Conservation (phyloP, 2,797 vertebrate genomes). For the Danio tinwini region DNA sequence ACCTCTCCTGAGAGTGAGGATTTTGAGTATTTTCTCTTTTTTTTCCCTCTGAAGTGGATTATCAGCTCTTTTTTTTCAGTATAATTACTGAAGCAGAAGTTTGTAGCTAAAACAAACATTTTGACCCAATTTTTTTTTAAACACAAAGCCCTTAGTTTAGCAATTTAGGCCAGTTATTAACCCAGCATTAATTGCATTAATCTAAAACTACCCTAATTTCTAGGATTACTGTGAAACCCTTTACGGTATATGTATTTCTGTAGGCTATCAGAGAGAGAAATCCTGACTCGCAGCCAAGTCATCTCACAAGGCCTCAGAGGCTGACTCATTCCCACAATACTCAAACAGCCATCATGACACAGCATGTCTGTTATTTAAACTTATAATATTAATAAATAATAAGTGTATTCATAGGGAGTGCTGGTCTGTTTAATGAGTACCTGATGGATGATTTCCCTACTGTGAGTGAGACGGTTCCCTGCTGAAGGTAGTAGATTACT, state of each 20-base stretch:
- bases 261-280: background rate
- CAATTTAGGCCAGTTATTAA: background rate
- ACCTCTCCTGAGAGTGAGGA: constrained; percentile 4
- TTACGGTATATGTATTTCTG: background rate
- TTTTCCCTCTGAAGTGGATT: constrained; percentile 4
- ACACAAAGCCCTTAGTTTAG: background rate
- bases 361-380: background rate
- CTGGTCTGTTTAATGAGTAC: constrained; percentile 1
- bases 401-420: background rate
- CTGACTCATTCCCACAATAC: constrained; percentile 13
- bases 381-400: constrained; percentile 26
- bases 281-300: constrained; percentile 33
- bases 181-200: background rate
- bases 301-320: constrained; percentile 28
- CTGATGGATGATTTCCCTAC: background rate
- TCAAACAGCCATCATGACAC: constrained; percentile 7
- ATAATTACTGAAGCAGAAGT: background rate
- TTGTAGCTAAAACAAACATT: background rate
- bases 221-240: background rate
- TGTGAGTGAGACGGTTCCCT: background rate
- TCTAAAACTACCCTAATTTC: constrained; percentile 17
- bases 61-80: background rate
- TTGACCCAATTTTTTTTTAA: constrained; percentile 1
- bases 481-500: background rate
- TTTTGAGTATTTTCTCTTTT: background rate